Evolutionary conservation across 2,797 vertebrate genomes (phyloP), one percentile per base, ranked within the genome.

Genomic region (Pagetopsis macropterus): DNA sequence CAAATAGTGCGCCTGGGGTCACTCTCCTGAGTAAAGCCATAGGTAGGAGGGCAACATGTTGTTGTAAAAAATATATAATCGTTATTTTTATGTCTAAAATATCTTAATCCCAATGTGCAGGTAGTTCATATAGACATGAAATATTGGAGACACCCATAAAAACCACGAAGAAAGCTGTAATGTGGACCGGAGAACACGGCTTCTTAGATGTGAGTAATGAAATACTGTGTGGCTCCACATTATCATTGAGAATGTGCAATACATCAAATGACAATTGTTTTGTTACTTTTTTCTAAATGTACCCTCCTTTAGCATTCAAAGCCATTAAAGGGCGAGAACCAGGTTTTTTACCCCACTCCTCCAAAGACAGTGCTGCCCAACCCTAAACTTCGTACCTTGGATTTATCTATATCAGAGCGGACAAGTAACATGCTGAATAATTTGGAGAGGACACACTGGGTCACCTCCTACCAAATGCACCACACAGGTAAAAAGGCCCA

Each of bases 101-200:
- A 16, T 70, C 8, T 57, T 50, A 48, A 72, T 75, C 75, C 48
- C 49, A 68, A 69, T 70, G 61, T 82, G n/a, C 75, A 97, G 95
- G 94, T 78, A 80, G 86, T 86, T 88, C 94, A 45, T 95, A 91
- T 45, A 94, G 94, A 84, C 92, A 92, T 33, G 94, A 98, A 83
- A 67, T 93, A 62, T 59, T 95, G 54, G 75, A 85, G 61, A 67
- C 85, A 64, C 86, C 91, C 15, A 66, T 75, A 56, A 87, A 89
- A 65, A 93, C 89, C 52, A 86, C 78, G 66, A 94, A 92, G 79
- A 83, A 87, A 70, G 81, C 88, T 64, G 64, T 94, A 65, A 75
- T 1, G 3, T 95, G 94, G 91, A 87, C 87, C 0, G 94, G 93
- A 57, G 93, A 96, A 65, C 58, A 76, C 13, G 78, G 84, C 15